phyloP scores from a whole-genome alignment of 2,888 invertebrate genomes.

The Erynnis tages region DNA sequence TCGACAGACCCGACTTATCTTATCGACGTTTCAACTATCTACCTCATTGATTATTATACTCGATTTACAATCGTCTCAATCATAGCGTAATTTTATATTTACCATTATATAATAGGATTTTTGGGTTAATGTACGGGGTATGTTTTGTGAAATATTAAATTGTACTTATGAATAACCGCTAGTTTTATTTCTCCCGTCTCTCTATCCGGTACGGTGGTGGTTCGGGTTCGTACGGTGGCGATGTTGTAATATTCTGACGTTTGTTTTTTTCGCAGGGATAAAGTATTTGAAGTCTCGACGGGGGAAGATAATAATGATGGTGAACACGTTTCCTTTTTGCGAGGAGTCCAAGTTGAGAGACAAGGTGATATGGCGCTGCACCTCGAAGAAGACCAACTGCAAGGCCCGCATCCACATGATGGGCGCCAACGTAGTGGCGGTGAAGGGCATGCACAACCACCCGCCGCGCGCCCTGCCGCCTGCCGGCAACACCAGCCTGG shows the following conservation, averaged over 20 bases:
- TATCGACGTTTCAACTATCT: conserved; percentile 39
- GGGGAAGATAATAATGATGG: conserved; percentile 79
- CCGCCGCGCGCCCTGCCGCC: conserved; percentile 64
- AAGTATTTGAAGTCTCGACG: conserved; percentile 77
- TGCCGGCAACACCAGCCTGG: too few species aligned
- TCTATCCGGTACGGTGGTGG: conserved; percentile 27
- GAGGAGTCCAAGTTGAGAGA: conserved; percentile 77
- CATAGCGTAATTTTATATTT: conserved; percentile 76
- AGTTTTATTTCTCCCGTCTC: conserved; percentile 58
- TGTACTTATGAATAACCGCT: conserved; percentile 78
- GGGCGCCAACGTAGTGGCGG: conserved; percentile 72
- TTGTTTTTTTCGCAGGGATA: conserved; percentile 67
- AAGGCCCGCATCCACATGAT: conserved; percentile 77
- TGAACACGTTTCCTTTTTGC: conserved; percentile 79
- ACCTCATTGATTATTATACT: conserved; percentile 68
- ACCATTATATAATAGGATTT: conserved; percentile 71
- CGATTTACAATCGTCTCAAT: conserved; percentile 63
- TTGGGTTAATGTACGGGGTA: conserved; percentile 76
- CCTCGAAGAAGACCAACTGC: conserved; percentile 78
- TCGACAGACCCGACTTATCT: conserved; percentile 37
- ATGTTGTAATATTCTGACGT: conserved; percentile 47
- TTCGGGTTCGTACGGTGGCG: conserved; percentile 25
- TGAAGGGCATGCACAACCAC: conserved; percentile 78
- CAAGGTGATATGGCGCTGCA: conserved; percentile 78
- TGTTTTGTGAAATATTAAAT: conserved; percentile 79